Percentiles rank a stretch among this genome's conserved stretches.
Evolutionary conservation across 2,888 invertebrate species (phyloP).

Genomic region (Drosophila hawaiiensis): DNA sequence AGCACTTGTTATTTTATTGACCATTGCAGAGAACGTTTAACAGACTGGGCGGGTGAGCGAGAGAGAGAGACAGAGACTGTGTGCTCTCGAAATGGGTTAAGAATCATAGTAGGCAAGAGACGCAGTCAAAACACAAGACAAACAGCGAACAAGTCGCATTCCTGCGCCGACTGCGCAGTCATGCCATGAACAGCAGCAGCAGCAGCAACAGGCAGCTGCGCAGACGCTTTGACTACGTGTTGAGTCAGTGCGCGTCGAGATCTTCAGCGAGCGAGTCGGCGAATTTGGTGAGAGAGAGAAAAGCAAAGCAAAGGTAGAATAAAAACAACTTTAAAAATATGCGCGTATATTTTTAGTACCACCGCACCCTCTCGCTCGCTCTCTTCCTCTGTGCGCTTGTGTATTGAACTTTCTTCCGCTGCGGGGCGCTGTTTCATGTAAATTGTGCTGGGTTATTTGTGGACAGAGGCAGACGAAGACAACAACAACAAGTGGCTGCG

Average conservation of each 20-base stretch:
- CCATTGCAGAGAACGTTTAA: constrained; percentile 21
- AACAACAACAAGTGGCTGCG: constrained; percentile 44
- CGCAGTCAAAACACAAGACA: constrained; percentile 44
- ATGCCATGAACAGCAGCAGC: constrained; percentile 21
- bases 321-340: constrained; percentile 53
- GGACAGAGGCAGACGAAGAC: constrained; percentile 30
- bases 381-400: background rate
- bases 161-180: constrained; percentile 59
- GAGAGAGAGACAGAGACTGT: constrained; percentile 20
- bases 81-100: constrained; percentile 68
- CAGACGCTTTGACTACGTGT: constrained; percentile 41
- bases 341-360: constrained; percentile 44
- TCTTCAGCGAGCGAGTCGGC: constrained; percentile 60
- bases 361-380: constrained; percentile 4
- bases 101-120: constrained; percentile 57
- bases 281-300: constrained; percentile 9
- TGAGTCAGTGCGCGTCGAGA: constrained; percentile 66
- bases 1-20: constrained; percentile 27
- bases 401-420: constrained; percentile 66
- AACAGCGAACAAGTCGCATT: constrained; percentile 65
- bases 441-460: constrained; percentile 47
- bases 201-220: constrained; percentile 42
- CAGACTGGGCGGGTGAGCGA: constrained; percentile 4
- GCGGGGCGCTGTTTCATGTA: constrained; percentile 42
- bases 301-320: constrained; percentile 30